Evolutionary conservation across 2,888 invertebrate genomes (phyloP).

Genomic region (Scotopteryx bipunctaria): DNA sequence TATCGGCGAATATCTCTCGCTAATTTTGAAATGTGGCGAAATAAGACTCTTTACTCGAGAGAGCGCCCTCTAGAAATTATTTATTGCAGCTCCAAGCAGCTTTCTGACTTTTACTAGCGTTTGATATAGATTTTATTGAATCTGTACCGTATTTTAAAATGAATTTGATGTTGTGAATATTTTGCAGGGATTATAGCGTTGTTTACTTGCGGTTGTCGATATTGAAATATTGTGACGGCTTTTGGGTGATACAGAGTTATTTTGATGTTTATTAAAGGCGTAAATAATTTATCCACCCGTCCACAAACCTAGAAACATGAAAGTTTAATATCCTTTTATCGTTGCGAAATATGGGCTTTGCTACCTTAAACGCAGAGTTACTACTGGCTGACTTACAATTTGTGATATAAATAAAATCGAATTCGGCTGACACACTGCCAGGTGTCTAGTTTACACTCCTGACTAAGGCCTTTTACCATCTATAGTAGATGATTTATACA

Average conservation of each 20-base stretch:
- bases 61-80: conserved; percentile 39
- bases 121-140: conserved; percentile 36
- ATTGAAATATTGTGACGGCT: conserved; percentile 19
- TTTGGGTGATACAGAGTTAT: conserved; percentile 13
- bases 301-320: not conserved
- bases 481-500: no score
- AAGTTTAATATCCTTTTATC: not conserved
- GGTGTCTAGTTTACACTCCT: no score
- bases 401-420: no score
- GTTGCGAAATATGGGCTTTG: no score
- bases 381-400: no score
- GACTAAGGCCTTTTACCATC: no score
- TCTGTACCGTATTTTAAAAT: conserved; percentile 24
- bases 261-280: conserved; percentile 8
- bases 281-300: conserved; percentile 8
- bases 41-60: conserved; percentile 47
- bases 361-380: no score
- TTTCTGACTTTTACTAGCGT: conserved; percentile 38
- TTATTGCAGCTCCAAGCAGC: conserved; percentile 37
- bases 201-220: conserved; percentile 23
- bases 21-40: conserved; percentile 63
- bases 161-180: conserved; percentile 20
- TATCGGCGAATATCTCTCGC: conserved; percentile 47
- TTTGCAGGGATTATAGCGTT: conserved; percentile 23
- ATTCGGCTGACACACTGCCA: no score